phyloP scores from a whole-genome alignment of 92 coral and sea anemone genomes.

The Parazoanthus darwini region DNA sequence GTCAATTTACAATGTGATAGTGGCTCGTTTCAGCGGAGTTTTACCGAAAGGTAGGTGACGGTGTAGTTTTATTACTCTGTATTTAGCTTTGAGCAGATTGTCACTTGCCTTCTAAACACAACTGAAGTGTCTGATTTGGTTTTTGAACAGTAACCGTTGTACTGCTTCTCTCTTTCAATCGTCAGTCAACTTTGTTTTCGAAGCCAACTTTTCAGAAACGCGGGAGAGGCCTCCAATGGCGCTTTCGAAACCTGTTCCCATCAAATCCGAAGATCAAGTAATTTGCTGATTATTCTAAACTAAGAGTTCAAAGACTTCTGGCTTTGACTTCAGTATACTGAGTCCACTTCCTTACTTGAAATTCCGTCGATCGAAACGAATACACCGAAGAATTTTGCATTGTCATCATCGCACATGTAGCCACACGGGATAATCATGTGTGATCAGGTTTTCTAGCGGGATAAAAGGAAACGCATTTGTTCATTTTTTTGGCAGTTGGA shows the following conservation, averaged over 20 bases:
- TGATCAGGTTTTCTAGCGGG: not conserved
- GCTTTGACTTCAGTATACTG: not conserved
- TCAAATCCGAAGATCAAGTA: not conserved
- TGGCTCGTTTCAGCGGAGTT: not conserved
- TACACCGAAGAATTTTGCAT: not conserved
- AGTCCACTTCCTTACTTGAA: not conserved
- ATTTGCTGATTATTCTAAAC: no score
- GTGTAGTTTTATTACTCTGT: not conserved
- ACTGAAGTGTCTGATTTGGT: not conserved
- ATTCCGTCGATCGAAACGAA: no score
- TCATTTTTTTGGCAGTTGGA: not conserved
- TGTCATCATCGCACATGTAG: not conserved
- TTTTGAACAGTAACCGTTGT: not conserved
- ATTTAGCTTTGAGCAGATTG: not conserved
- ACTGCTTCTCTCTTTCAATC: not conserved
- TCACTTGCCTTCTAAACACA: not conserved
- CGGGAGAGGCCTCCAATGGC: not conserved
- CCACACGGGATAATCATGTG: not conserved
- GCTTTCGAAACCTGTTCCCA: not conserved
- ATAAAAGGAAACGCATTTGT: no score
- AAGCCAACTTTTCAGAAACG: no score
- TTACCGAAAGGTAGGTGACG: conserved; percentile 20
- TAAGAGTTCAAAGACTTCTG: not conserved
- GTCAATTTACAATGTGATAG: conserved; percentile 22
- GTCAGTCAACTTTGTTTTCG: not conserved